These are phyloP conservation scores for Callopanchax toddi DNA, from an alignment of 2,113 vertebrate species.

Conservation along the genomic window DNA sequence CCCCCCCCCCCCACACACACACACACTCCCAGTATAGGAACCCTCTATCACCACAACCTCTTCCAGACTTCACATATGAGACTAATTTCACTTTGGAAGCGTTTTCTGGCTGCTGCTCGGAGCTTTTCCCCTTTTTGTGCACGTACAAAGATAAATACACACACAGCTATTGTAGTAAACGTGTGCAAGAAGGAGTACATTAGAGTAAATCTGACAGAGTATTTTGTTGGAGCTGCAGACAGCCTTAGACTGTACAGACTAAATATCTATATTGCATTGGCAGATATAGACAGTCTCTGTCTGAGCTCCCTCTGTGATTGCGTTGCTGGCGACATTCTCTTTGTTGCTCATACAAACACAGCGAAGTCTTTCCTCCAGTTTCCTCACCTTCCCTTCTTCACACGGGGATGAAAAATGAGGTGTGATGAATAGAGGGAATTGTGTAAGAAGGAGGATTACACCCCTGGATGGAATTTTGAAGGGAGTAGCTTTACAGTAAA, in stretches of 20 bases:
- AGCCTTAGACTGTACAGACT: constrained; percentile 8
- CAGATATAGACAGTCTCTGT: constrained; percentile 27
- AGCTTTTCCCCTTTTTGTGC: constrained; percentile 41
- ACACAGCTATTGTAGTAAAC: constrained; percentile 10
- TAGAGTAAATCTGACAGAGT: constrained; percentile 19
- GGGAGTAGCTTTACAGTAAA: constrained; percentile 73
- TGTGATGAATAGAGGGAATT: constrained; percentile 72
- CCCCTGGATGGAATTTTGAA: constrained; percentile 71
- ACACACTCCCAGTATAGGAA: constrained; percentile 10
- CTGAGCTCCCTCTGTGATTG: constrained; percentile 38
- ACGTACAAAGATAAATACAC: constrained; percentile 11
- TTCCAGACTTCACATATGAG: constrained; percentile 75
- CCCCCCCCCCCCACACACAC: constrained; percentile 30
- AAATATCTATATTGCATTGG: constrained; percentile 28
- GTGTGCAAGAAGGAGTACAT: background rate
- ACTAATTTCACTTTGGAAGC: constrained; percentile 76
- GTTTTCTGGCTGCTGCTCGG: constrained; percentile 65
- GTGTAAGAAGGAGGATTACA: constrained; percentile 74
- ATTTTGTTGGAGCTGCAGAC: constrained; percentile 14
- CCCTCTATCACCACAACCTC: constrained; percentile 49
- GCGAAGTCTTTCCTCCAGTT: constrained; percentile 70
- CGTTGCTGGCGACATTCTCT: constrained; percentile 60
- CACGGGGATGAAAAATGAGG: constrained; percentile 70
- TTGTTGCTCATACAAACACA: constrained; percentile 67
- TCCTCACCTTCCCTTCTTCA: constrained; percentile 74